Conservation (phyloP, 2,113 vertebrate species). For the Ictalurus furcatus region DNA sequence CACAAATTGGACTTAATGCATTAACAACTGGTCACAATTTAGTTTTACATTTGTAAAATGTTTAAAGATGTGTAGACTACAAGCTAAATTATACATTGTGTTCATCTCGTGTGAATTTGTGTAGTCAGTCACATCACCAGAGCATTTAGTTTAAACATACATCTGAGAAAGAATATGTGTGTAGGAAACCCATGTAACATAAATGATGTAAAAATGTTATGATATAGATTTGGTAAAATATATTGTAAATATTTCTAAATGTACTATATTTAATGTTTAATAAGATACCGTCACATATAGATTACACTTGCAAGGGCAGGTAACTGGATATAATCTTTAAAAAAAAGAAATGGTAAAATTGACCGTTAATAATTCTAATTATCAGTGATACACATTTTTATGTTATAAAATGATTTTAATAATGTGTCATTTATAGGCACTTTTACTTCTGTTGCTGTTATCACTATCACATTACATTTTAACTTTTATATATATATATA, state of each 20-base stretch:
- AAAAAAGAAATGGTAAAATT: background rate
- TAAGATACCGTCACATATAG: background rate
- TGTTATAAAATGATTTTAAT: background rate
- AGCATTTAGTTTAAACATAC: background rate
- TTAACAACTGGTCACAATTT: background rate
- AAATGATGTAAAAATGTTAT: too few species aligned
- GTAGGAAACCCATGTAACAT: background rate
- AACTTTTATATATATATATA: too few species aligned
- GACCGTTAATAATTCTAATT: background rate
- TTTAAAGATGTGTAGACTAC: background rate
- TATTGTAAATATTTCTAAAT: background rate
- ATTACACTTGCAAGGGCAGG: background rate
- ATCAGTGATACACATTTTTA: background rate
- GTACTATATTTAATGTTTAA: background rate
- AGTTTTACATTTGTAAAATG: background rate
- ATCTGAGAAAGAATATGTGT: background rate
- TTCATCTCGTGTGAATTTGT: background rate
- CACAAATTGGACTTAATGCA: background rate
- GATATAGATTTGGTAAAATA: background rate
- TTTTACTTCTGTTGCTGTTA: background rate
- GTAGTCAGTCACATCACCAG: background rate
- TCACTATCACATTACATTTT: background rate
- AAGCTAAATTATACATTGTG: too few species aligned
- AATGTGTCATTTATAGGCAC: background rate
- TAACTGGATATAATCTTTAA: background rate